A percentile compares a stretch with the other conserved stretches of the same genome.
These are phyloP conservation scores for Diarsia brunnea DNA, from an alignment of 2,888 invertebrate species.

Conservation along the genomic window DNA sequence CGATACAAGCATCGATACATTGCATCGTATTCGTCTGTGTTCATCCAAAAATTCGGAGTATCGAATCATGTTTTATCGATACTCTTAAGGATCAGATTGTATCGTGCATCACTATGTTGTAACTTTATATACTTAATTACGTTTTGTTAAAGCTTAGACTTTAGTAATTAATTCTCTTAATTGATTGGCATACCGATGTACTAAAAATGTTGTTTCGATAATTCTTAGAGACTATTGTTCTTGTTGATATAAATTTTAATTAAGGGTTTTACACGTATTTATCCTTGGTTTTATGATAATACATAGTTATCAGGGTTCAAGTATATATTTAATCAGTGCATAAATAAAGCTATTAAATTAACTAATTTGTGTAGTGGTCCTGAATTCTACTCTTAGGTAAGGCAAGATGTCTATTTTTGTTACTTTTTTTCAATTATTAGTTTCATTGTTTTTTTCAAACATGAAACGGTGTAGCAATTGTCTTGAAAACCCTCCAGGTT, in stretches of 20 bases:
- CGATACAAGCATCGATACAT: too few species aligned
- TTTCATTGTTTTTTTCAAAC: background rate
- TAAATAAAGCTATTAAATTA: background rate
- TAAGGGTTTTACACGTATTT: constrained; percentile 23
- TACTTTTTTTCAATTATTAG: background rate
- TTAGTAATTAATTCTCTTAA: constrained; percentile 55
- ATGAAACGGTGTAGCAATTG: too few species aligned
- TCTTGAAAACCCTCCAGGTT: background rate
- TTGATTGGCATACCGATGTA: constrained; percentile 48
- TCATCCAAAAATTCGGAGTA: background rate
- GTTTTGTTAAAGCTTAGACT: constrained; percentile 53
- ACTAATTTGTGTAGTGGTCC: background rate
- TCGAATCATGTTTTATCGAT: background rate
- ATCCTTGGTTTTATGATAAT: constrained; percentile 20
- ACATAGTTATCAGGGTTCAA: background rate
- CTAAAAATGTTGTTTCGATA: constrained; percentile 40
- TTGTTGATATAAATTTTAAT: constrained; percentile 54
- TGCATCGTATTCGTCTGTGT: background rate
- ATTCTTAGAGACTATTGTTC: constrained; percentile 38
- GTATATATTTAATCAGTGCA: background rate
- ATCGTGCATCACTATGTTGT: background rate
- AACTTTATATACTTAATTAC: constrained; percentile 53
- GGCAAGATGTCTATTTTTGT: background rate
- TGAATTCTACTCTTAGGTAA: background rate
- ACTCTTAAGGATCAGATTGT: background rate